Evolutionary conservation across 2,888 invertebrate species (phyloP).

Genomic region (Pardosa pseudoannulata): DNA sequence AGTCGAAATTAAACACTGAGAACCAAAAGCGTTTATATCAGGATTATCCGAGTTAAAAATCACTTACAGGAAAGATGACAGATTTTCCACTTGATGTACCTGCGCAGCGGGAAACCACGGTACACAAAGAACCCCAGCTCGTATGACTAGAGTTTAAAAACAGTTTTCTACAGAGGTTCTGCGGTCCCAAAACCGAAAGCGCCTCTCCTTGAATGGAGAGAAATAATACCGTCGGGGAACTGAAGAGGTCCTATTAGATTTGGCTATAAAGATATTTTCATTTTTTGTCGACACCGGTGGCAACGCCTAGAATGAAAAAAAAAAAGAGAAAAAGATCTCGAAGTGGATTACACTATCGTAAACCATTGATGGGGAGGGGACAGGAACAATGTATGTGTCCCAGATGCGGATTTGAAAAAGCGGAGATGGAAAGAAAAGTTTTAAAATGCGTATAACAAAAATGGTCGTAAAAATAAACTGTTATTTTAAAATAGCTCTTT

Average conservation of each 20-base stretch:
- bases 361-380: background rate
- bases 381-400: background rate
- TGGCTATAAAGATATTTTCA: background rate
- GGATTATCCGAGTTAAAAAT: background rate
- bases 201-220: conserved; percentile 43
- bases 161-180: background rate
- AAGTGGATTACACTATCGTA: background rate
- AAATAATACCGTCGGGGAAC: conserved; percentile 33
- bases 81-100: conserved; percentile 61
- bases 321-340: background rate
- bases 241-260: conserved; percentile 29
- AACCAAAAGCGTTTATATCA: background rate
- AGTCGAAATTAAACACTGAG: no score
- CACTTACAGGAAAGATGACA: conserved; percentile 30
- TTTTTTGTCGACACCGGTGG: background rate
- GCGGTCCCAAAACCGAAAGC: conserved; percentile 17
- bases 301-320: background rate
- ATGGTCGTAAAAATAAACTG: background rate
- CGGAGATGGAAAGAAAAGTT: background rate
- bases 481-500: background rate
- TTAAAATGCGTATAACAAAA: background rate
- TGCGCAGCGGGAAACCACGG: conserved; percentile 31
- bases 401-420: background rate
- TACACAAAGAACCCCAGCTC: conserved; percentile 37
- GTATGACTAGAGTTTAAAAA: background rate